A percentile compares a stretch with the other conserved stretches of the same genome.
phyloP scores from a whole-genome alignment of 2,113 vertebrate genomes.

The Semicossyphus pulcher region DNA sequence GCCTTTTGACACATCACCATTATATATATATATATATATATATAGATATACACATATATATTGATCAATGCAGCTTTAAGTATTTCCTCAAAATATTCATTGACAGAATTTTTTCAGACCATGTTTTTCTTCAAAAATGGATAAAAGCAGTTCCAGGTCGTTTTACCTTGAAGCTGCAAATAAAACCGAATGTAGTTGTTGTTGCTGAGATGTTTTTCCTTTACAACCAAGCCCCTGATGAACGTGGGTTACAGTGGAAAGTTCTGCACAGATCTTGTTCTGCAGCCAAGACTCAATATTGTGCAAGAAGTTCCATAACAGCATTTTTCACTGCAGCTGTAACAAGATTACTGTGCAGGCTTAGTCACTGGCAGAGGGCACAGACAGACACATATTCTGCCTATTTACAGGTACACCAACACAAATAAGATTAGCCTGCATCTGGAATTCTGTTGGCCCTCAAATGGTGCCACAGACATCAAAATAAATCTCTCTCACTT shows the following conservation, averaged over 20 bases:
- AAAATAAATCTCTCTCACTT: slow-evolving; percentile 1
- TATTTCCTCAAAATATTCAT: no score
- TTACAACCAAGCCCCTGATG: slow-evolving; percentile 1
- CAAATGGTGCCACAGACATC: slow-evolving; percentile 13
- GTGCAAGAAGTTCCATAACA: slow-evolving; percentile 32
- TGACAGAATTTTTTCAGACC: no score
- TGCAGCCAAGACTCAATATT: slow-evolving; percentile 33
- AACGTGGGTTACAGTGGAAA: slow-evolving; percentile 21
- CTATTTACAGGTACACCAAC: slow-evolving; percentile 49
- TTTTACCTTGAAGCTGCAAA: no score
- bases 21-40: no score
- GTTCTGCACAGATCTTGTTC: slow-evolving; percentile 39
- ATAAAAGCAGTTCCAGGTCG: no score
- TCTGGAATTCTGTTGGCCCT: background rate
- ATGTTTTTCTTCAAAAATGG: no score
- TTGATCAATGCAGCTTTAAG: no score
- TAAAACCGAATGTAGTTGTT: no score
- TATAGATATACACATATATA: no score
- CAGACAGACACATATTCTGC: slow-evolving; percentile 21
- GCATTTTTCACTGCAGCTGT: slow-evolving; percentile 24
- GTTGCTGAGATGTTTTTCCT: background rate
- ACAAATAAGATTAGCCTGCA: slow-evolving; percentile 14
- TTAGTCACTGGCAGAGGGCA: slow-evolving; percentile 42
- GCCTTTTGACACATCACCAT: no score
- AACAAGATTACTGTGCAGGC: slow-evolving; percentile 49